Evolutionary conservation across 2,888 invertebrate species (phyloP), one percentile per base, ranked within the genome.

Genomic region (Drosophila rubida): DNA sequence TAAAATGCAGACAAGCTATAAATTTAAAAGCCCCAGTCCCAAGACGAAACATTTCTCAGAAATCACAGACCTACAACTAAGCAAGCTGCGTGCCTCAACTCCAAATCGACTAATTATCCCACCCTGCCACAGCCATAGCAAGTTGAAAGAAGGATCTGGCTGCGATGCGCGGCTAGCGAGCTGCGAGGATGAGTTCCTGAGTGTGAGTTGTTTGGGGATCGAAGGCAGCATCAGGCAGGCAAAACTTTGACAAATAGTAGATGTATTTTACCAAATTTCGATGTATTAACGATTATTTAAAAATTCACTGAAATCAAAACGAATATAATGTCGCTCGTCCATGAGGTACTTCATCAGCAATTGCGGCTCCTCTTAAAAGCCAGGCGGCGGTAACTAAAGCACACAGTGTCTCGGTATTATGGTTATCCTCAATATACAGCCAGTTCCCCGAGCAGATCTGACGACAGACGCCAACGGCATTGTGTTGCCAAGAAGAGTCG

Each of bases 1-100:
- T 81, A 69, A 65, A 81, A 64, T 80, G 75, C 68, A 68, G 42
- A 49, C 49, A 60, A 57, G 53, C 41, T 30, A 76, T 73, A 73
- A 84, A 75, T 75, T 51, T 78, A 60, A 54, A 35, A 11, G 27
- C 23, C 9, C 8, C 19, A 6, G 42, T 25, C 23, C 27, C 22
- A 57, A 57, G 57, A 61, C 76, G 55, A 63, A 66, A 59, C 25
- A 57, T 68, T 67, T 44, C 55, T 50, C 7, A 35, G 22, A 59
- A 42, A 37, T 35, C 6, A 35, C 2, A 35, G 19, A 48, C 46
- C 39, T 16, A 2, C 49, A 50, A 42, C 27, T 16, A 8, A 58
- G 42, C 55, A 70, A 35, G 66, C 66, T 22, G 42, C 13, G 42
- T 30, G 16, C 37, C 13, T 13, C 22, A 54, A 9, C 25, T 35